Base-by-base conservation (phyloP, 2,888 invertebrate genomes). In the Nymphalis urticae region DNA sequence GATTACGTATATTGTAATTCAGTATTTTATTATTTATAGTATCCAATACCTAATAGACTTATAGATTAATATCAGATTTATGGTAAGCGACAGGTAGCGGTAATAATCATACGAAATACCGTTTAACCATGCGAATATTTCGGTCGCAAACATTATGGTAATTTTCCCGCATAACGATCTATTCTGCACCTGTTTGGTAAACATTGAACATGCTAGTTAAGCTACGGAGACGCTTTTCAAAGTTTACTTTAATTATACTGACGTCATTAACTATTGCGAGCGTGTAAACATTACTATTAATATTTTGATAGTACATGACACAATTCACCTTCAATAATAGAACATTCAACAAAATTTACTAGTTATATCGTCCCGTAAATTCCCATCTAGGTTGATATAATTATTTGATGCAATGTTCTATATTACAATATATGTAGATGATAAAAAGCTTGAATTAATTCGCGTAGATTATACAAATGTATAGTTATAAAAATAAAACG, bases 121-220 rank as follows among this genome's bases (percentile, higher is more conserved):
- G 48, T 69, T 59, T 66, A 62, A 36, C 53, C 70, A 54, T 54
- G 60, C 47, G 60, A 66, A 61, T 56, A 67, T 70, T 70, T 70
- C 56, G 67, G 48, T 63, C 53, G 69, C 64, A 67, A 70, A 90
- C 88, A 88, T 89, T 90, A 90, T 90, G 90, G 83, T 89, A 90
- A 90, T 90, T 83, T 80, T 79, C 82, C 83, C 86, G 83, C 85
- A 85, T 88, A 88, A 89, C 86, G 68, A 71, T 71, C 65, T 66
- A 72, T 71, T 89, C 88, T 89, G 88, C 89, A 90, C 89, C 89
- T 90, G 89, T 90, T 89, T 90, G 87, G 86, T 86, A 88, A 89
- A 89, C 88, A 63, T 56, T 56, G 56, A 58, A 58, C 64, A 86
- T 79, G 83, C 80, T 79, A 83, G 79, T 85, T 85, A 83, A 85